Evolutionary conservation across 92 coral and sea anemone genomes (phyloP).

Genomic region (Bergia puertoricense): DNA sequence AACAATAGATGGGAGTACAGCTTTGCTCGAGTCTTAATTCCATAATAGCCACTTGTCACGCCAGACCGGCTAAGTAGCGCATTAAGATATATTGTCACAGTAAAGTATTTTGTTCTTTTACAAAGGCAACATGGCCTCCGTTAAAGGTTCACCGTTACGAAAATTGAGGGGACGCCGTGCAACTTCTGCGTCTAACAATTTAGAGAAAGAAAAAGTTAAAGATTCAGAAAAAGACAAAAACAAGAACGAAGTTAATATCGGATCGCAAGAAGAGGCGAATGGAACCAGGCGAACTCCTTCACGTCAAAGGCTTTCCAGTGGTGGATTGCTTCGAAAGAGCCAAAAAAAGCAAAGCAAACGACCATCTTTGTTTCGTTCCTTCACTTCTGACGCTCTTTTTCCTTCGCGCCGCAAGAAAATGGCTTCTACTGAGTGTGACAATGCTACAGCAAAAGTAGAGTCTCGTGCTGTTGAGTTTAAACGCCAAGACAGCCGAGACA

Average conservation of each 20-base stretch:
- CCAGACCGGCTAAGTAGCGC: neutral
- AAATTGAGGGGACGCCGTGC: neutral
- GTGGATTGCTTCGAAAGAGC: constrained; percentile 37
- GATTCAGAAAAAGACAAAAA: constrained; percentile 15
- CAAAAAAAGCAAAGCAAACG: neutral
- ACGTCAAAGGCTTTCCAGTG: constrained; percentile 33
- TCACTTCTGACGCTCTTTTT: constrained; percentile 19
- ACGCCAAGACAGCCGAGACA: constrained; percentile 1
- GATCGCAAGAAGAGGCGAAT: neutral
- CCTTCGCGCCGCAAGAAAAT: neutral
- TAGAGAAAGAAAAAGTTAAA: neutral
- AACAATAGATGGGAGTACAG: constrained; percentile 3
- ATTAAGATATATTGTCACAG: constrained; percentile 12
- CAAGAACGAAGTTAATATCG: neutral
- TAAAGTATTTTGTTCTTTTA: constrained; percentile 15
- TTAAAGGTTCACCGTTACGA: neutral
- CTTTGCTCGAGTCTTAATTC: neutral
- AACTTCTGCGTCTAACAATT: neutral
- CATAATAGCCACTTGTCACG: constrained; percentile 38
- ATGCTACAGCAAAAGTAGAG: neutral
- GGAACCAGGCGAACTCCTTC: constrained; percentile 15
- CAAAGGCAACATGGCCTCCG: constrained; percentile 36
- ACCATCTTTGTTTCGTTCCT: constrained; percentile 20
- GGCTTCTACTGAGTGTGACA: neutral
- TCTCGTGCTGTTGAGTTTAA: neutral